Evolutionary conservation across 1,140 invertebrate species (phyloP).

Genomic region (Propsilocerus akamusi): DNA sequence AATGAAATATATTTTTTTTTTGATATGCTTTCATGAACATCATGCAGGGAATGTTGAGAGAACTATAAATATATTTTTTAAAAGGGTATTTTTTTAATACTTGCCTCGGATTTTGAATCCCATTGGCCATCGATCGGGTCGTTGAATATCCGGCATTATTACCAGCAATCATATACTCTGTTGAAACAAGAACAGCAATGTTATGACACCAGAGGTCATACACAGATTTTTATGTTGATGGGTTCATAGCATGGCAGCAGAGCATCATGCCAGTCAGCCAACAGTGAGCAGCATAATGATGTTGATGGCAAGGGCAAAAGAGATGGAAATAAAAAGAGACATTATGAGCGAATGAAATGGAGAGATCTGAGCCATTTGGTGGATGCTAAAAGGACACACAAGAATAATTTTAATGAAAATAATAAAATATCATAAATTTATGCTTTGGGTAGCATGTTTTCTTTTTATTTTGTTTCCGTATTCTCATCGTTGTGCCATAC

Average conservation of each 20-base stretch:
- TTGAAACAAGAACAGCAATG: too few relatives aligned
- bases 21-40: too few relatives aligned
- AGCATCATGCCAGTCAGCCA: neutral
- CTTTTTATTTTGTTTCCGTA: neutral
- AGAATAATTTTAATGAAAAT: slow-evolving; percentile 1
- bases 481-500: too few relatives aligned
- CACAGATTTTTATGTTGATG: neutral
- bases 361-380: too few relatives aligned
- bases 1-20: too few relatives aligned
- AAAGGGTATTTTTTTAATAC: too few relatives aligned
- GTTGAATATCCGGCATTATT: neutral
- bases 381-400: neutral
- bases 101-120: neutral
- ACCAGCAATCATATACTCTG: neutral
- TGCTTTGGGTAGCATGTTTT: neutral
- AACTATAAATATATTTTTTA: too few relatives aligned
- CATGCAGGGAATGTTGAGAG: too few relatives aligned
- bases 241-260: neutral
- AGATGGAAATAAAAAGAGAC: neutral
- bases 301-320: neutral
- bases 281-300: neutral
- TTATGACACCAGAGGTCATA: too few relatives aligned
- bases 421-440: slow-evolving; percentile 1
- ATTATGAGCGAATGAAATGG: neutral
- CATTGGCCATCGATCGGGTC: neutral